A percentile compares a stretch with the other conserved stretches of the same genome.
phyloP scores from a whole-genome alignment of 2,888 invertebrate genomes.

The Aphodius granarius region DNA sequence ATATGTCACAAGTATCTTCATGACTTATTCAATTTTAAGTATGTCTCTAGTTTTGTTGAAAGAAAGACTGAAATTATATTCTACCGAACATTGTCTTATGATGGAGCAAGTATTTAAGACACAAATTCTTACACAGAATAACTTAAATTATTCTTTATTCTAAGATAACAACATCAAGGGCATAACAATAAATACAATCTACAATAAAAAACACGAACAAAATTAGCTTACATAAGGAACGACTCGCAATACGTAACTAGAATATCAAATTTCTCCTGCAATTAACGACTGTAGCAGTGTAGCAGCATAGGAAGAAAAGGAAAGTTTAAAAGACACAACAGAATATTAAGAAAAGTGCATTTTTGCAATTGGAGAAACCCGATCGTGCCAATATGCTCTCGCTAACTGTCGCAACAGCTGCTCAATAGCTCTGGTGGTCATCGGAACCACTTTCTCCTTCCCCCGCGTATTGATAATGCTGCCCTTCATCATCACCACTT shows the following conservation, averaged over 20 bases:
- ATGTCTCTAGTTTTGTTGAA: too few relatives aligned
- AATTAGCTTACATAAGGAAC: background rate
- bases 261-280: background rate
- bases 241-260: background rate
- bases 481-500: background rate
- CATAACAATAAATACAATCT: background rate
- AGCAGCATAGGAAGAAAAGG: background rate
- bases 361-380: background rate
- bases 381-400: background rate
- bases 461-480: slow-evolving; percentile 5
- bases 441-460: background rate
- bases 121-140: background rate
- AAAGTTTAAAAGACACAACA: background rate
- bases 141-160: background rate
- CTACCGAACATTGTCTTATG: too few relatives aligned
- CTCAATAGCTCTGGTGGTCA: slow-evolving; percentile 1
- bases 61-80: too few relatives aligned
- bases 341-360: background rate
- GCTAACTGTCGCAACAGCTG: background rate
- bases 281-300: too few relatives aligned
- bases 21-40: too few relatives aligned
- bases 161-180: background rate
- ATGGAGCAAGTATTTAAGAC: too few relatives aligned
- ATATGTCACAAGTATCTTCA: too few relatives aligned
- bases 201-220: background rate